Evolutionary conservation across 2,797 vertebrate species (phyloP).

Genomic region (Crypturellus tataupa): DNA sequence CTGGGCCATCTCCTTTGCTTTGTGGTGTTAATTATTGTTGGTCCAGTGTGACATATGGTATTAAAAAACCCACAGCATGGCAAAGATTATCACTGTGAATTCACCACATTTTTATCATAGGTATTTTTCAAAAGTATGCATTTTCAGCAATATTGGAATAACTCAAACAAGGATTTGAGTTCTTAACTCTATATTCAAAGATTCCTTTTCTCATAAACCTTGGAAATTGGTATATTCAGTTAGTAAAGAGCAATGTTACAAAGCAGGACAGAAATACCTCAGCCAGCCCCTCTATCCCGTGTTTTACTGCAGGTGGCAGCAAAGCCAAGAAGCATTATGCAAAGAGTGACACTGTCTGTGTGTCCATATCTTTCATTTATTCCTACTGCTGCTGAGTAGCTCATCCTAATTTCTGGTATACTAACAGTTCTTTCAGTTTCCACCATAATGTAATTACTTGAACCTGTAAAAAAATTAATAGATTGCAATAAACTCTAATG

Average conservation of each 20-base stretch:
- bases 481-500: background rate
- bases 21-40: background rate
- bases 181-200: background rate
- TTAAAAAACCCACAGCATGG: rapidly evolving
- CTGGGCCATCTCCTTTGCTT: background rate
- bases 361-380: background rate
- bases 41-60: rapidly evolving
- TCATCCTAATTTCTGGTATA: background rate
- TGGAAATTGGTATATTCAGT: background rate
- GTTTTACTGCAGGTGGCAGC: constrained; percentile 70
- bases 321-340: constrained; percentile 49
- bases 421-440: background rate
- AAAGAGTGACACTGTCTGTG: background rate
- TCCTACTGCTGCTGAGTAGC: background rate
- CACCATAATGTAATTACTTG: background rate
- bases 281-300: background rate
- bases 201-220: background rate
- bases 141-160: background rate
- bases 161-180: background rate
- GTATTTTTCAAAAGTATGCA: background rate
- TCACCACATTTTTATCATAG: rapidly evolving
- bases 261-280: background rate
- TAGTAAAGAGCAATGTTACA: background rate
- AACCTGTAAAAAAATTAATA: background rate
- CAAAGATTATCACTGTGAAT: background rate